A percentile compares a stretch with the other conserved stretches of the same genome.
phyloP scores from a whole-genome alignment of 2,888 invertebrate genomes.

The Rhyacophila evoluta region DNA sequence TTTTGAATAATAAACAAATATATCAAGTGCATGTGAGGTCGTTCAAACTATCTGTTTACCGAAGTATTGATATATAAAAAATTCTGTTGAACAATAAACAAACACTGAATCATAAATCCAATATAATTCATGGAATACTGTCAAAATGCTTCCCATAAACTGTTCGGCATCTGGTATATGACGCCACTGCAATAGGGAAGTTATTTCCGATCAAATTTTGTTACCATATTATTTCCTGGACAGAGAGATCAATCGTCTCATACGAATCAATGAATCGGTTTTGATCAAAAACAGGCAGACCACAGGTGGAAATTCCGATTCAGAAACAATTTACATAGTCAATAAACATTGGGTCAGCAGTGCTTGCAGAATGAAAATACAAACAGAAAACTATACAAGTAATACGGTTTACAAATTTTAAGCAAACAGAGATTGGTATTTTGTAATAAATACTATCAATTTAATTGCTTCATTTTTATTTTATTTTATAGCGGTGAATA shows the following conservation, averaged over 20 bases:
- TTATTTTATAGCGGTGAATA: no score
- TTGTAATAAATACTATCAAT: no score
- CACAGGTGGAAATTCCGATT: conserved; percentile 16
- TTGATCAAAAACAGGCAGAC: background rate
- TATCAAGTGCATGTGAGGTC: no score
- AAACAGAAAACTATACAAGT: background rate
- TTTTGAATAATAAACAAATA: no score
- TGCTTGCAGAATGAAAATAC: background rate
- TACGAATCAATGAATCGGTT: conserved; percentile 3
- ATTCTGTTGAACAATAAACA: no score
- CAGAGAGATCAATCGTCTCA: background rate
- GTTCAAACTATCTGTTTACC: no score
- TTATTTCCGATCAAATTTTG: background rate
- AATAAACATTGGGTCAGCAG: background rate
- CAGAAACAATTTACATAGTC: background rate
- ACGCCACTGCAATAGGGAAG: background rate
- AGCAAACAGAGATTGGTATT: background rate
- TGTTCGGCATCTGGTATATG: no score
- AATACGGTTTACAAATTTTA: background rate
- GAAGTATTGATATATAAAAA: no score
- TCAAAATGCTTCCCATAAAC: no score
- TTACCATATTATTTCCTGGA: background rate
- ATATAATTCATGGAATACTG: no score
- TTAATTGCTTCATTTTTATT: no score
- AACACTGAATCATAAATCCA: no score